Percentiles rank a stretch among this genome's conserved stretches.
Conservation (phyloP, 2,113 vertebrate genomes). For the Mormoops blainvillei region DNA sequence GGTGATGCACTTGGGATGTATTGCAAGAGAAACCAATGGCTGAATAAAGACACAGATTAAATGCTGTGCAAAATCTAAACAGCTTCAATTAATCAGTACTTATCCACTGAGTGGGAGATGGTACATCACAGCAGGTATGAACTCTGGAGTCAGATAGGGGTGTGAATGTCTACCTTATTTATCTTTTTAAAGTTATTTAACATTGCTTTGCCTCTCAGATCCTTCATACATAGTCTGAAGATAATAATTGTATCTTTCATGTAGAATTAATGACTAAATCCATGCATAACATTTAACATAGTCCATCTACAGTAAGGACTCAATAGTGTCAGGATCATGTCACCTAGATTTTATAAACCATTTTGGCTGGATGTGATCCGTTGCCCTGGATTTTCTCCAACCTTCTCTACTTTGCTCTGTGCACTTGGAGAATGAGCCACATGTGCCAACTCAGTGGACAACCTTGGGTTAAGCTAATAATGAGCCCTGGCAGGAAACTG, state of each 20-base stretch:
- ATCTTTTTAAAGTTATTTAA: conserved; percentile 5
- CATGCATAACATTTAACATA: neutral
- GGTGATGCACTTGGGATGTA: neutral
- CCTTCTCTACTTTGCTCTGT: neutral
- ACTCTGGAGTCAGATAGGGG: neutral
- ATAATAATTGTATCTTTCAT: neutral
- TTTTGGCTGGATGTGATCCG: neutral
- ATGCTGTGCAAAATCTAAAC: neutral
- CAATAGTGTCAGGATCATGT: neutral
- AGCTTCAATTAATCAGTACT: conserved; percentile 8
- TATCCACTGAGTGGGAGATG: neutral
- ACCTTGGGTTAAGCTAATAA: neutral
- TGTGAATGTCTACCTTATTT: neutral
- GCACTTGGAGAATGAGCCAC: neutral
- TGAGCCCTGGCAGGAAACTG: accelerated
- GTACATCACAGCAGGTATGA: neutral
- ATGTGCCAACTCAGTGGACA: neutral
- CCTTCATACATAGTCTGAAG: neutral
- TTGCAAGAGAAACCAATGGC: neutral
- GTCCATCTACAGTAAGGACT: neutral
- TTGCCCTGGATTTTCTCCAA: neutral
- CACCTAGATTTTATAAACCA: neutral
- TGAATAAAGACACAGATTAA: neutral
- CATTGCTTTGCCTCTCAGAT: neutral
- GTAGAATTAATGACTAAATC: neutral